Conservation (phyloP, 2,888 invertebrate species). For the Sphaerophoria rueppellii region DNA sequence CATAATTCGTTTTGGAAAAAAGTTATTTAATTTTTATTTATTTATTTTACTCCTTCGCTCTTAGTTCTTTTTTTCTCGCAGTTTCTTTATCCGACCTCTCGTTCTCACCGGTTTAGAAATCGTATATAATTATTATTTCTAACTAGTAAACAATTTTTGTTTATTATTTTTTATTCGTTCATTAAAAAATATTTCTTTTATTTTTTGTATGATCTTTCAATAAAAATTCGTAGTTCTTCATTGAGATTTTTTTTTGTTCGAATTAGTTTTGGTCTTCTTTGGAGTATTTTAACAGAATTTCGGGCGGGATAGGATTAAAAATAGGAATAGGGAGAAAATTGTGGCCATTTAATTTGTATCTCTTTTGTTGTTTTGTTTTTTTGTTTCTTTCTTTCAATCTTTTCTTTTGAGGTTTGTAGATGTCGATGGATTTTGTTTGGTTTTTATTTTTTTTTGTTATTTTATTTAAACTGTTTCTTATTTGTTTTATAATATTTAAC, state of each 20-base stretch:
- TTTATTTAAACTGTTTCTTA: conserved; percentile 34
- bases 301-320: conserved; percentile 37
- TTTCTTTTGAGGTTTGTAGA: conserved; percentile 47
- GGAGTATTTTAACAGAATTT: conserved; percentile 35
- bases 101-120: conserved; percentile 3
- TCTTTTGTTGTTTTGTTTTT: conserved; percentile 29
- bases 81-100: conserved; percentile 2
- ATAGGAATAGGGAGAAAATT: conserved; percentile 31
- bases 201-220: conserved; percentile 1
- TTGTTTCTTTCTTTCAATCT: background rate
- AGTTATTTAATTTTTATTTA: conserved; percentile 26
- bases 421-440: conserved; percentile 64
- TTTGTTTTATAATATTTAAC: conserved; percentile 4
- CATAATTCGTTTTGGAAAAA: conserved; percentile 54
- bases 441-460: conserved; percentile 18
- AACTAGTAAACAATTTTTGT: conserved; percentile 61
- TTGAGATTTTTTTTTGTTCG: conserved; percentile 38
- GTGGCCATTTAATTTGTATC: conserved; percentile 35
- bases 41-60: conserved; percentile 41
- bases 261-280: conserved; percentile 67
- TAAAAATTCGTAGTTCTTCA: conserved; percentile 63
- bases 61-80: background rate
- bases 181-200: conserved; percentile 52
- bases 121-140: conserved; percentile 57
- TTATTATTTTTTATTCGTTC: conserved; percentile 32